phyloP scores from a whole-genome alignment of 2,797 vertebrate species.

The Schizopygopsis pylzovi region DNA sequence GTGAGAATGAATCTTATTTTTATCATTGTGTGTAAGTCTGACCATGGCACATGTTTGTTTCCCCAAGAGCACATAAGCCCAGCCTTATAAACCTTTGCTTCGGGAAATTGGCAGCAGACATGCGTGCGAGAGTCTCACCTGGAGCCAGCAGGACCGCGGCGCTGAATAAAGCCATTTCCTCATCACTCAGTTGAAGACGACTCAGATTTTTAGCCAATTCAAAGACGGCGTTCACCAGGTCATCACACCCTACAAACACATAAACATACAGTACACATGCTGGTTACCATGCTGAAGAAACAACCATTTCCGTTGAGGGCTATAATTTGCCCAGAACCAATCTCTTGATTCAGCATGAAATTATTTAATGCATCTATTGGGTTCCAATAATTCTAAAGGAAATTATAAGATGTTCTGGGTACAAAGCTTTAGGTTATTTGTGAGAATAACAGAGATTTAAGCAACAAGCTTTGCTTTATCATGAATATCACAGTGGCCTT shows the following conservation, averaged over 20 bases:
- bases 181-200: conserved; percentile 87
- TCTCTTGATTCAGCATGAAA: conserved; percentile 7
- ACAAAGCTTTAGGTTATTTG: neutral
- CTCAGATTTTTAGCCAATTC: conserved; percentile 88
- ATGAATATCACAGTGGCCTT: neutral
- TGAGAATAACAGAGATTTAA: too few relatives aligned
- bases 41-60: neutral
- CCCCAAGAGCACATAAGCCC: neutral
- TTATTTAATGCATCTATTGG: neutral
- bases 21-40: neutral
- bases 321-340: neutral
- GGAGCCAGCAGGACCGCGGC: conserved; percentile 87
- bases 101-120: neutral
- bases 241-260: conserved; percentile 84
- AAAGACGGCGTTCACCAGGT: conserved; percentile 85
- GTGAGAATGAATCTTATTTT: neutral
- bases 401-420: neutral
- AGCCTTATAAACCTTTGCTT: neutral
- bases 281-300: conserved; percentile 4
- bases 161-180: conserved; percentile 90
- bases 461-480: neutral
- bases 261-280: neutral
- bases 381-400: neutral
- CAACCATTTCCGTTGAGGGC: neutral
- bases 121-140: conserved; percentile 70